Conservation (phyloP, 2,888 invertebrate genomes). For the Cetonia aurata region DNA sequence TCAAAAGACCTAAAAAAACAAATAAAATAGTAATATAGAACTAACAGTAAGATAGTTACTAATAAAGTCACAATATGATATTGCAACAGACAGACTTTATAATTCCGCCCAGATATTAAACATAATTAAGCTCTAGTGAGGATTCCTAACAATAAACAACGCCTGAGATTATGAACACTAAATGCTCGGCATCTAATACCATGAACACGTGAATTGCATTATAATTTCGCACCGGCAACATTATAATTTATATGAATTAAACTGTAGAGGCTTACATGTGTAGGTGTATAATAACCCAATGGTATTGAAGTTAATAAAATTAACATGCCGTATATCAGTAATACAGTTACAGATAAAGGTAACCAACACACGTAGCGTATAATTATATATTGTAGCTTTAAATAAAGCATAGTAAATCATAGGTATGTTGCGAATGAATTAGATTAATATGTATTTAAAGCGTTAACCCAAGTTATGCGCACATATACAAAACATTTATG, state of each 20-base stretch:
- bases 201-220: background rate
- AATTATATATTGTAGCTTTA: slow-evolving; percentile 37
- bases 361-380: slow-evolving; percentile 36
- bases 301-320: slow-evolving; percentile 32
- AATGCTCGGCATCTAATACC: no score
- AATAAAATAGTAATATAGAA: no score
- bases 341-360: slow-evolving; percentile 38
- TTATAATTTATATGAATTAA: slow-evolving; percentile 6
- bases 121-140: no score
- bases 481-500: background rate
- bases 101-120: no score
- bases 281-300: slow-evolving; percentile 34
- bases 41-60: no score
- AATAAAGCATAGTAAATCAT: slow-evolving; percentile 15
- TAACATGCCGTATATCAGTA: slow-evolving; percentile 39
- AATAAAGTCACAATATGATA: no score
- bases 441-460: slow-evolving; percentile 17
- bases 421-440: slow-evolving; percentile 25
- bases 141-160: no score
- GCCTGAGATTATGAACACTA: no score
- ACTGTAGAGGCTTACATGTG: background rate
- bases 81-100: no score
- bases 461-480: background rate
- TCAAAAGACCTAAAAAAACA: no score
- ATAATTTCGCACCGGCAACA: background rate